A percentile compares a stretch with the other conserved stretches of the same genome.
These are phyloP conservation scores for Onychostoma macrolepis DNA, from an alignment of 2,113 vertebrate species.

Conservation along the genomic window DNA sequence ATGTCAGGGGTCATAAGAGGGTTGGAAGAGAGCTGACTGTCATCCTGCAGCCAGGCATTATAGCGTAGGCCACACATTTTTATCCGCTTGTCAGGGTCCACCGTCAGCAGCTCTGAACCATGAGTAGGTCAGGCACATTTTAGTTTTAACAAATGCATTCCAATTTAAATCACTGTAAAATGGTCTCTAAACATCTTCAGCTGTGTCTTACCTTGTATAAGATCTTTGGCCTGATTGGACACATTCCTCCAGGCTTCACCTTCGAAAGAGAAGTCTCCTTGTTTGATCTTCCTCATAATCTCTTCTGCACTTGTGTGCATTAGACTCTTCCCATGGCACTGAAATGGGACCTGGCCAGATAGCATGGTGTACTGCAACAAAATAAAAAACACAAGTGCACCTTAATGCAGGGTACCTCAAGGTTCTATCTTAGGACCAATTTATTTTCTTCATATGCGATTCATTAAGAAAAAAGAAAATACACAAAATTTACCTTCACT, in stretches of 20 bases:
- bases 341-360: slow-evolving; percentile 96
- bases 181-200: neutral
- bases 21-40: slow-evolving; percentile 96
- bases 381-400: slow-evolving; percentile 34
- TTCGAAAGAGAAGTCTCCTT: slow-evolving; percentile 96
- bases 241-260: slow-evolving; percentile 97
- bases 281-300: slow-evolving; percentile 98
- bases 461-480: neutral
- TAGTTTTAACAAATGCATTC: neutral
- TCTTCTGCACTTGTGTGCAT: slow-evolving; percentile 91
- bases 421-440: neutral
- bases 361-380: slow-evolving; percentile 93
- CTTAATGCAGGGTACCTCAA: neutral
- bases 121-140: slow-evolving; percentile 2
- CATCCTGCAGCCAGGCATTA: slow-evolving; percentile 96
- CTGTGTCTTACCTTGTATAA: slow-evolving; percentile 86
- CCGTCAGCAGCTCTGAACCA: slow-evolving; percentile 90
- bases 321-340: slow-evolving; percentile 90
- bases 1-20: slow-evolving; percentile 98
- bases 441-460: neutral
- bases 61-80: slow-evolving; percentile 96
- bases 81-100: slow-evolving; percentile 97
- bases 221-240: slow-evolving; percentile 94
- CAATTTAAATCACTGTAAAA: neutral
- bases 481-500: neutral